These are phyloP conservation scores for Aix galericulata DNA, from an alignment of 2,113 vertebrate species.

Conservation along the genomic window DNA sequence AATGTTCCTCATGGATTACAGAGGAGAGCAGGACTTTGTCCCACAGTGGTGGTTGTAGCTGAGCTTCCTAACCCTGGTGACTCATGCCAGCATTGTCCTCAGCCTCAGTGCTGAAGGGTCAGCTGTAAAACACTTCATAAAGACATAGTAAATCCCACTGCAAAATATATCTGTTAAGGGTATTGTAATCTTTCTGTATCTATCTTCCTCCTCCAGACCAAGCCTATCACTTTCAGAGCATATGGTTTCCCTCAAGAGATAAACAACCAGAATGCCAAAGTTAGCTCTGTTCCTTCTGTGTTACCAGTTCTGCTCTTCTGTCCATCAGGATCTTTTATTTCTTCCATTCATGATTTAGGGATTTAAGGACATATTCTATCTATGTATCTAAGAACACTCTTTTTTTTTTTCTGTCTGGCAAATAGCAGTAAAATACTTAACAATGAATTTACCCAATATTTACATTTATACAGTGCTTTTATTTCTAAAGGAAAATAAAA, in stretches of 20 bases:
- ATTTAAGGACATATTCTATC: neutral
- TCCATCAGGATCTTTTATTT: neutral
- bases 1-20: neutral
- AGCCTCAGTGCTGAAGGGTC: neutral
- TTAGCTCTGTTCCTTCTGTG: neutral
- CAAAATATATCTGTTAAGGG: neutral
- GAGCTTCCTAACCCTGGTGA: neutral
- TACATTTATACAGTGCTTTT: neutral
- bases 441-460: neutral
- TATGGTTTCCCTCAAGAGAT: neutral
- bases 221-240: neutral
- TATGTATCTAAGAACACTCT: neutral
- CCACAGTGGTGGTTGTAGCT: neutral
- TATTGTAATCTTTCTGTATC: neutral
- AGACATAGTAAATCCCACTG: neutral
- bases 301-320: neutral
- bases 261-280: neutral
- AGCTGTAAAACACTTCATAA: constrained; percentile 8
- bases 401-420: neutral
- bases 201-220: neutral
- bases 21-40: neutral
- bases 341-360: neutral
- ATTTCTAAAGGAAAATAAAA: neutral
- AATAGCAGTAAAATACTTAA: neutral
- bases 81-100: neutral